Evolutionary conservation across 1,140 invertebrate genomes (phyloP).

Genomic region (Lethrus apterus): DNA sequence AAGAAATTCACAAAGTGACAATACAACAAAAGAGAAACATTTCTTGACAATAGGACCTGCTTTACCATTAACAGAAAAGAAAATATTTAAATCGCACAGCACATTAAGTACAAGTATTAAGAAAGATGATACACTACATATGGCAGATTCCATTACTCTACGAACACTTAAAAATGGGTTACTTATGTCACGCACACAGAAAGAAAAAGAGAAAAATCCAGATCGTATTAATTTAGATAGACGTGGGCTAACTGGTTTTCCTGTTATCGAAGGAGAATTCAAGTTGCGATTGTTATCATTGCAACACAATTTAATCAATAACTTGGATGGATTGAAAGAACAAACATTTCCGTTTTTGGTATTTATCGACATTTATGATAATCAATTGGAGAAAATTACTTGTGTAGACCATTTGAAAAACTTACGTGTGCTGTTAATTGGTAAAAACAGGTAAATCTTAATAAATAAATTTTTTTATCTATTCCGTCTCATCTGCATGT

Average conservation of each 20-base stretch:
- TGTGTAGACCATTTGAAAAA: conserved; percentile 66
- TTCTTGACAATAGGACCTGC: conserved; percentile 54
- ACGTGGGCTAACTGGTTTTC: conserved; percentile 65
- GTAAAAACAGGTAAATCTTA: conserved; percentile 66
- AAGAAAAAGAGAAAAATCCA: conserved; percentile 65
- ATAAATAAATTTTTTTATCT: no score
- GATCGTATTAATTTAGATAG: conserved; percentile 72
- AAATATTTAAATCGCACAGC: conserved; percentile 46
- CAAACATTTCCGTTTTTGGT: conserved; percentile 68
- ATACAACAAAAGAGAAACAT: conserved; percentile 32
- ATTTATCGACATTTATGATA: conserved; percentile 89
- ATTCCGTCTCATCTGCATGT: no score
- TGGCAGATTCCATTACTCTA: conserved; percentile 26
- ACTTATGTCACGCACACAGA: conserved; percentile 55
- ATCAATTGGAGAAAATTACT: conserved; percentile 80
- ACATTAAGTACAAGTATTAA: conserved; percentile 41
- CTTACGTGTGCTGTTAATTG: conserved; percentile 76
- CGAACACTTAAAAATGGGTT: conserved; percentile 37
- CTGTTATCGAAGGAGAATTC: conserved; percentile 68
- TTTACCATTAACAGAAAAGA: conserved; percentile 45
- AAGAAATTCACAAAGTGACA: not conserved
- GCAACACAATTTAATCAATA: conserved; percentile 83
- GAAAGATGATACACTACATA: conserved; percentile 21
- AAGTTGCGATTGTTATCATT: conserved; percentile 75
- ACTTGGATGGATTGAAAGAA: conserved; percentile 56